phyloP scores from a whole-genome alignment of 1,140 invertebrate genomes.

The Coptotermes formosanus region DNA sequence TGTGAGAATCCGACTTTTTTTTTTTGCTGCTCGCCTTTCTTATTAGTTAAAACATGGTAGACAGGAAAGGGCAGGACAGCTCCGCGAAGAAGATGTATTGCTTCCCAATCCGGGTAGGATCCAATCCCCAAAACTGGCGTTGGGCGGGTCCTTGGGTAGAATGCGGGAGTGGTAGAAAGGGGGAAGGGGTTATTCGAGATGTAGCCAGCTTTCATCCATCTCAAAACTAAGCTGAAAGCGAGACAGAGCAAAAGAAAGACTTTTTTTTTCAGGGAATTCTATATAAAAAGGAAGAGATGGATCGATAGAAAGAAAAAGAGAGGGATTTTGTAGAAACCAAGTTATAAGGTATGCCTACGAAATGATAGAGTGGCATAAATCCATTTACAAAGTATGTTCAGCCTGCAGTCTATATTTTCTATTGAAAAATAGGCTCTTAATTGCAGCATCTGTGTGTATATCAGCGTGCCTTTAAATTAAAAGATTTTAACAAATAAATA shows the following conservation, averaged over 20 bases:
- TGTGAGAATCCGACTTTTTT: background rate
- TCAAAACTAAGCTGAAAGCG: background rate
- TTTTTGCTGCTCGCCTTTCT: background rate
- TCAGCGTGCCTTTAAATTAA: no score
- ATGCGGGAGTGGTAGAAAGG: background rate
- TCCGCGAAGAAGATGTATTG: slow-evolving; percentile 19
- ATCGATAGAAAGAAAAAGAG: background rate
- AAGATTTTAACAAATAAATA: no score
- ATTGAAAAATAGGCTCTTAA: no score
- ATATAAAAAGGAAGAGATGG: slow-evolving; percentile 4
- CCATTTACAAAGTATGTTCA: no score
- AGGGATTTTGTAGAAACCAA: background rate
- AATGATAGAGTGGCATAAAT: no score
- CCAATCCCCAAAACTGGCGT: background rate
- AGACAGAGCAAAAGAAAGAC: slow-evolving; percentile 15
- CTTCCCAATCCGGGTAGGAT: slow-evolving; percentile 3
- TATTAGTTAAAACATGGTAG: slow-evolving; percentile 1
- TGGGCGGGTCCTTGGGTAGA: background rate
- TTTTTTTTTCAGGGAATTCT: background rate
- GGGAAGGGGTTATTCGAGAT: slow-evolving; percentile 17
- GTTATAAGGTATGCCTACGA: background rate
- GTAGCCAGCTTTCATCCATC: slow-evolving; percentile 22
- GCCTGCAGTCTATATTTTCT: no score
- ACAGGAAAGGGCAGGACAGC: slow-evolving; percentile 5
- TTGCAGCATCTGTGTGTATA: no score